A percentile compares a stretch with the other conserved stretches of the same genome.
phyloP scores from a whole-genome alignment of 2,888 invertebrate species.

The Eristalis pertinax region DNA sequence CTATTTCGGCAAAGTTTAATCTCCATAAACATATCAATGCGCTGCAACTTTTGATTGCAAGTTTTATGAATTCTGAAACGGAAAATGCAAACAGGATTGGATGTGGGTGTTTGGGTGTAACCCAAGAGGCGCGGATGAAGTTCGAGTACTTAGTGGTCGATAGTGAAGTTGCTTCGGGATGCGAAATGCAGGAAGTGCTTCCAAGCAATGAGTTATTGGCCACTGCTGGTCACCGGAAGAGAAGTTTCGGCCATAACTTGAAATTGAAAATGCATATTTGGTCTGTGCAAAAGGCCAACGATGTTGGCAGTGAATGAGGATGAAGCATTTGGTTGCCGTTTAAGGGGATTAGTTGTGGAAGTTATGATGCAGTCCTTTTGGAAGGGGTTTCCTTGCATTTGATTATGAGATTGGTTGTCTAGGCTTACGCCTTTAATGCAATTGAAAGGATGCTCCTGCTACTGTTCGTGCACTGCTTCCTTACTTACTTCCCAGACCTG shows the following conservation, averaged over 20 bases:
- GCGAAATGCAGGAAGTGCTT: neutral
- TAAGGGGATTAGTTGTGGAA: neutral
- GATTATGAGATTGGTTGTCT: too few species aligned
- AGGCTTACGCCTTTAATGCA: too few species aligned
- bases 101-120: neutral
- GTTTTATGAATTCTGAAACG: slow-evolving; percentile 23
- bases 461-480: too few species aligned
- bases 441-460: too few species aligned
- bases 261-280: neutral
- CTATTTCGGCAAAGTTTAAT: slow-evolving; percentile 53
- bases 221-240: neutral
- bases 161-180: neutral
- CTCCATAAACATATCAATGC: slow-evolving; percentile 69
- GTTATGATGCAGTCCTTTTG: too few species aligned
- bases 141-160: neutral
- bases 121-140: neutral
- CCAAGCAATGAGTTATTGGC: neutral
- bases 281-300: neutral
- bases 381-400: too few species aligned
- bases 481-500: too few species aligned
- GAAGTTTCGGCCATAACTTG: neutral
- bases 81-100: neutral
- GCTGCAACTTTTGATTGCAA: slow-evolving; percentile 65
- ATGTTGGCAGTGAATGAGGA: neutral
- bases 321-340: neutral